Evolutionary conservation across 2,797 vertebrate genomes (phyloP).

Genomic region (Salmo trutta): DNA sequence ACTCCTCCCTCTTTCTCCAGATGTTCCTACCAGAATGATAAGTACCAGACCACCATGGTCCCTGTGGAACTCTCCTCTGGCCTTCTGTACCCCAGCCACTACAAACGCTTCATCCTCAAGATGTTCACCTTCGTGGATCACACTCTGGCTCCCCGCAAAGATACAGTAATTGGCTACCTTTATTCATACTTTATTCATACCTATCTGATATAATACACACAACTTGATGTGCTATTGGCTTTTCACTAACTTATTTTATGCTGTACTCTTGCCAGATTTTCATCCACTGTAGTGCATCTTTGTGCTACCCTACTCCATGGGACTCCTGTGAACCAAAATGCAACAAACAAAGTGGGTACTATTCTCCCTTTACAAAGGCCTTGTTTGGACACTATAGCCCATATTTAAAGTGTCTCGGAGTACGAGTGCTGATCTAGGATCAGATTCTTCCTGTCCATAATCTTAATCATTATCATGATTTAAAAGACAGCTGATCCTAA

Average conservation of each 20-base stretch:
- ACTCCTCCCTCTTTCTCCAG: constrained; percentile 38
- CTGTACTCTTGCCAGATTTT: constrained; percentile 59
- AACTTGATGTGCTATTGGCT: not conserved
- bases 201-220: not conserved
- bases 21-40: constrained; percentile 71
- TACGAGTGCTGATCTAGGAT: too few species aligned
- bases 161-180: constrained; percentile 45
- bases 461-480: too few species aligned
- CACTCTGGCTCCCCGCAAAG: constrained; percentile 18
- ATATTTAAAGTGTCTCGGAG: too few species aligned
- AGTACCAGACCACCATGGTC: constrained; percentile 58
- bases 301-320: constrained; percentile 59
- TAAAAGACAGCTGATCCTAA: too few species aligned
- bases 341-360: constrained; percentile 65
- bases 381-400: too few species aligned
- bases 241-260: not conserved
- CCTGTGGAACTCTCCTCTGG: constrained; percentile 58
- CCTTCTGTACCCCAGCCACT: constrained; percentile 60
- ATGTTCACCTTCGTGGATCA: constrained; percentile 73
- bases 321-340: constrained; percentile 66
- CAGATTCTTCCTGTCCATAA: too few species aligned
- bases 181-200: not conserved
- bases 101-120: constrained; percentile 71
- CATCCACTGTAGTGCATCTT: constrained; percentile 68
- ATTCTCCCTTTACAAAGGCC: not conserved